These are phyloP conservation scores for Bubo scandiacus DNA, from an alignment of 2,113 vertebrate species.

Conservation along the genomic window DNA sequence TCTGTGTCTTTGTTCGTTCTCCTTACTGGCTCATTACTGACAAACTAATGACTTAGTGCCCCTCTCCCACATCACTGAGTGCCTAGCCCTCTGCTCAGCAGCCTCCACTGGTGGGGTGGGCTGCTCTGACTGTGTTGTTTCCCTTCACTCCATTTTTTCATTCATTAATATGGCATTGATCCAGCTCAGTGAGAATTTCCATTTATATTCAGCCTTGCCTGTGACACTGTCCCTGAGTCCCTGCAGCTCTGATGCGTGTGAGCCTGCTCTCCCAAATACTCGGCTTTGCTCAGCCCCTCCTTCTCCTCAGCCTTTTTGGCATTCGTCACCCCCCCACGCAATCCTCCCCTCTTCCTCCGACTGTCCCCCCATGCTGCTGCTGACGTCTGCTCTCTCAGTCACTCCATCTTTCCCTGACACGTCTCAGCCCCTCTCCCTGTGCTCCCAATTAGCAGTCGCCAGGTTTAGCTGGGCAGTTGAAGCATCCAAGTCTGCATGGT, in stretches of 20 bases:
- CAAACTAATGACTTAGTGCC: background rate
- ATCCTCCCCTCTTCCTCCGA: background rate
- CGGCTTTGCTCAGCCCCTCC: background rate
- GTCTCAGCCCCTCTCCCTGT: background rate
- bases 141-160: background rate
- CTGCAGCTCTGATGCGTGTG: background rate
- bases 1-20: background rate
- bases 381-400: background rate
- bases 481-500: background rate
- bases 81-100: background rate
- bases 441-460: conserved; percentile 11
- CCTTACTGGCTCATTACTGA: background rate
- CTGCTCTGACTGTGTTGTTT: background rate
- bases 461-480: background rate
- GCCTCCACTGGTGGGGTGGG: background rate
- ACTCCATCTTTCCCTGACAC: background rate
- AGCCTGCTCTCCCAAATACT: background rate
- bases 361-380: accelerated
- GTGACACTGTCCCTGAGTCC: background rate
- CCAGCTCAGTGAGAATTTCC: conserved; percentile 27
- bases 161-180: background rate
- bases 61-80: background rate
- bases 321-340: background rate
- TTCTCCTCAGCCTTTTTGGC: background rate
- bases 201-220: conserved; percentile 56